Conservation (phyloP, 2,113 vertebrate genomes). For the Beaufortia kweichowensis region DNA sequence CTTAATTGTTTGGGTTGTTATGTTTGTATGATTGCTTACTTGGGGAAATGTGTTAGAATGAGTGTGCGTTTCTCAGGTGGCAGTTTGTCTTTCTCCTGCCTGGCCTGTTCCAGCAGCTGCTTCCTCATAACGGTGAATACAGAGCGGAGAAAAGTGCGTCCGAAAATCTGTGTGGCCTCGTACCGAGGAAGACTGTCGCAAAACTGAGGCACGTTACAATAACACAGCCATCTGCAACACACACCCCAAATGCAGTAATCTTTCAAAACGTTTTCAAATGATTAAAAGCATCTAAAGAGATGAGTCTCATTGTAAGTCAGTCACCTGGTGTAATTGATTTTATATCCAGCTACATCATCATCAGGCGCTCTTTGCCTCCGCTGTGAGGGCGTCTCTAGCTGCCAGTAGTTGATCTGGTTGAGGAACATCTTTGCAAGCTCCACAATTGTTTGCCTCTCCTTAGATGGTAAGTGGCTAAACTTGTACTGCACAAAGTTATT, state of each 20-base stretch:
- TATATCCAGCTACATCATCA: constrained; percentile 91
- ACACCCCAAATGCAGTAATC: background rate
- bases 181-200: constrained; percentile 96
- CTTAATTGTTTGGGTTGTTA: background rate
- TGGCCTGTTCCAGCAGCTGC: constrained; percentile 92
- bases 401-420: constrained; percentile 99
- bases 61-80: constrained; percentile 95
- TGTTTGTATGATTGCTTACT: constrained; percentile 76
- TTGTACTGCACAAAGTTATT: constrained; percentile 99
- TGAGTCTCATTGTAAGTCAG: background rate
- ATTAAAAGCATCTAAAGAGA: no score
- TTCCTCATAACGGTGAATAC: constrained; percentile 97
- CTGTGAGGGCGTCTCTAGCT: constrained; percentile 94
- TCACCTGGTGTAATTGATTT: constrained; percentile 96
- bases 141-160: constrained; percentile 88
- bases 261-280: no score
- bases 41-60: constrained; percentile 98
- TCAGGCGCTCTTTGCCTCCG: constrained; percentile 84
- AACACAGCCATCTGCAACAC: constrained; percentile 90
- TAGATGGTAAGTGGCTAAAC: constrained; percentile 95
- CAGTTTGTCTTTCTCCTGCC: constrained; percentile 97
- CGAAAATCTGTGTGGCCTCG: constrained; percentile 96
- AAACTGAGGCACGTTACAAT: constrained; percentile 98
- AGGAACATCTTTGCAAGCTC: constrained; percentile 99
- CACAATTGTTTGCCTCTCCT: constrained; percentile 94